Evolutionary conservation across 2,113 vertebrate genomes (phyloP), one percentile per base, ranked within the genome.

Genomic region (Thalassoma bifasciatum): DNA sequence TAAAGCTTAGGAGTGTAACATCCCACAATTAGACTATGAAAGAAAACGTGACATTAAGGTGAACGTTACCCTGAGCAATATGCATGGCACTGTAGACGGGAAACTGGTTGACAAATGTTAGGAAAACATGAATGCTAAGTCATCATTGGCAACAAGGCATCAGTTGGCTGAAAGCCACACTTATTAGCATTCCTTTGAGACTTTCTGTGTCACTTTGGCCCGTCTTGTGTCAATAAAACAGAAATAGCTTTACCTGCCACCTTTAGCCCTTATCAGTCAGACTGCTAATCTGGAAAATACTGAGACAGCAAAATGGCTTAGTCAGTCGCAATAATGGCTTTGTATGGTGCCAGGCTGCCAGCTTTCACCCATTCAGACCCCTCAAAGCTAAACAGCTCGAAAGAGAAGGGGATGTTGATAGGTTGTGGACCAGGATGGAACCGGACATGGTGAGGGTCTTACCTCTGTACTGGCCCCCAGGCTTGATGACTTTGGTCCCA

Each of bases 401-500:
- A 80, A 74, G 63, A 60, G 67, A 51, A 40, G 38, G 72, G 75
- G n/a, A 42, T n/a, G 74, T 62, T 65, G 37, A 73, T 23, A 46
- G 66, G 40, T 60, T 13, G 24, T 57, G 59, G 58, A 84, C 38
- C 23, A 9, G n/a, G 63, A 70, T 53, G 47, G 8, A 22, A 79
- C 56, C 64, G 11, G 50, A 34, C 42, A 72, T 78, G n/a, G n/a
- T 1, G 19, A 68, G 67, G 65, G 58, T 47, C 79, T 81, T 72
- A 89, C 91, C 91, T 89, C 90, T 88, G 79, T 87, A 93, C 66
- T 92, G 94, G 85, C 95, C 95, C 74, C 94, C 94, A 30, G 96
- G 96, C 82, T 96, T 97, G 91, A 96, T 95, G 88, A 96, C 93
- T 93, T 97, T 97, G 93, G 95, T 93, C 93, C 94, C 94, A 89